Evolutionary conservation across 2,113 vertebrate genomes (phyloP).

Genomic region (Muscicapa adusta): DNA sequence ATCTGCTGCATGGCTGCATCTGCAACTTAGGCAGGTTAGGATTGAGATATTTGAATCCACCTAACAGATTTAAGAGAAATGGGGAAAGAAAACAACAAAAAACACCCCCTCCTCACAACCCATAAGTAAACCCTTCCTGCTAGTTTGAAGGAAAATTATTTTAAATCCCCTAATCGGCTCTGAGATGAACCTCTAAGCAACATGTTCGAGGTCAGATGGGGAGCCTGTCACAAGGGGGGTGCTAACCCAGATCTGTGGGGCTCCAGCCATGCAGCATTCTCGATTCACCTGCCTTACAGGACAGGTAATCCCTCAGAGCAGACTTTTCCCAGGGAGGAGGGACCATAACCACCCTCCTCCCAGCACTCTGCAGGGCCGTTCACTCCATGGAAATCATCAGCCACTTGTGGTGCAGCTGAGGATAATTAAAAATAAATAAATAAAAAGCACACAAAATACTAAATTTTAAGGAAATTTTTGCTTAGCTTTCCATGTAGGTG

Average conservation of each 20-base stretch:
- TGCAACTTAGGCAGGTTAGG: background rate
- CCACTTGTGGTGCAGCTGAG: background rate
- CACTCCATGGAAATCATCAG: background rate
- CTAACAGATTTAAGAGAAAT: background rate
- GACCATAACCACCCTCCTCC: background rate
- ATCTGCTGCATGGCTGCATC: background rate
- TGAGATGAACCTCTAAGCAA: conserved; percentile 16
- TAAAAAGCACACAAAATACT: accelerated
- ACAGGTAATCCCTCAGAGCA: background rate
- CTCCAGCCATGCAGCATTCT: background rate
- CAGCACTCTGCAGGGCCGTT: background rate
- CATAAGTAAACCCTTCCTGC: conserved; percentile 8
- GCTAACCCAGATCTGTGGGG: background rate
- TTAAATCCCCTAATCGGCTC: conserved; percentile 56
- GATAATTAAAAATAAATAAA: background rate
- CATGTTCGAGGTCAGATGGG: background rate
- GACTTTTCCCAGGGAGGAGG: background rate
- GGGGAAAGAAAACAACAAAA: background rate
- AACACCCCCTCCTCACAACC: no score
- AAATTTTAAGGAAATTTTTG: background rate
- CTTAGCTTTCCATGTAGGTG: background rate
- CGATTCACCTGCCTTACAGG: background rate
- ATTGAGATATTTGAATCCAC: background rate
- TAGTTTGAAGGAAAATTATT: conserved; percentile 36
- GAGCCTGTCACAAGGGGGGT: background rate